Percentiles rank a stretch among this genome's conserved stretches.
These are phyloP conservation scores for Agriopis leucophaearia DNA, from an alignment of 2,888 invertebrate species.

Conservation along the genomic window DNA sequence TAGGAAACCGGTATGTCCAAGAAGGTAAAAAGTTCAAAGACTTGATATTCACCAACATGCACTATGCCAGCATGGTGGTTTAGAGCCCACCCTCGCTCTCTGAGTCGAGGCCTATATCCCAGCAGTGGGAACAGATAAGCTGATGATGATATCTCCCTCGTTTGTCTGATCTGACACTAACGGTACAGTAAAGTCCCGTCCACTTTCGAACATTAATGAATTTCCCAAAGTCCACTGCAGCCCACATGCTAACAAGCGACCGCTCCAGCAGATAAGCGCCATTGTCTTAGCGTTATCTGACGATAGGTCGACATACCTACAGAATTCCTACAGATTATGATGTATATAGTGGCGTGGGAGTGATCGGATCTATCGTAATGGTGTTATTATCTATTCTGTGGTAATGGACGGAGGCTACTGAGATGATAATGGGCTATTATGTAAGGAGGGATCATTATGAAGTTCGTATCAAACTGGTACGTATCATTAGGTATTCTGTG, in stretches of 20 bases:
- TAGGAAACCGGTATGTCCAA: no score
- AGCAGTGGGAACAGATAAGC: no score
- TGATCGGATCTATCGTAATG: constrained; percentile 21
- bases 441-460: not conserved
- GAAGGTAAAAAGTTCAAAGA: no score
- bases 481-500: no score
- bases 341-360: constrained; percentile 22
- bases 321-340: constrained; percentile 25
- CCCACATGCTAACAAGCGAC: constrained; percentile 28
- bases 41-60: no score
- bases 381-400: constrained; percentile 9
- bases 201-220: constrained; percentile 31
- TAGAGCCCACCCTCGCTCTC: no score
- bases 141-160: no score
- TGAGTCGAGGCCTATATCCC: no score
- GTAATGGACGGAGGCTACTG: constrained; percentile 19
- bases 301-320: constrained; percentile 4
- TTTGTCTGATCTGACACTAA: not conserved
- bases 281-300: constrained; percentile 30
- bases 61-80: no score
- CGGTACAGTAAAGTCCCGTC: constrained; percentile 13
- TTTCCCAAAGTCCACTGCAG: constrained; percentile 13
- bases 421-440: constrained; percentile 15
- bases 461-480: not conserved
- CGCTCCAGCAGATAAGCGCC: constrained; percentile 19